Conservation (phyloP, 2,797 vertebrate species). For the Nyctalus aviator region DNA sequence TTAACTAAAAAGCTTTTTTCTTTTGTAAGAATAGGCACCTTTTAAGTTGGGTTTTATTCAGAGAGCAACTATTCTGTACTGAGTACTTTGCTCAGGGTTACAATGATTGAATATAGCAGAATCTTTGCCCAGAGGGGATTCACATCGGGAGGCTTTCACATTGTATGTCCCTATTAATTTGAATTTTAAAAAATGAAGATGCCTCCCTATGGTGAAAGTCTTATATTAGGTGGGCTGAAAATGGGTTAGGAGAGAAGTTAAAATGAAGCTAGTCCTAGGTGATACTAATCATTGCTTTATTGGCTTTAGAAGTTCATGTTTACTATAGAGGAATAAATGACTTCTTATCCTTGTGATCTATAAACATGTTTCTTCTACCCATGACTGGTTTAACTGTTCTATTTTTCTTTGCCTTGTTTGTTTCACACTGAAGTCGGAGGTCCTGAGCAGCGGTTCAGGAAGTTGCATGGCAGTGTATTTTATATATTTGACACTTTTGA, state of each 20-base stretch:
- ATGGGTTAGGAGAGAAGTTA: background rate
- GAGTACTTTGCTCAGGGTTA: background rate
- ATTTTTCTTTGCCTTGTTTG: background rate
- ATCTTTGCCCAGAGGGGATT: background rate
- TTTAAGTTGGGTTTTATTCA: constrained; percentile 4
- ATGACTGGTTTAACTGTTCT: background rate
- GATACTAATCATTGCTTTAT: background rate
- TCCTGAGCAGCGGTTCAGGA: background rate
- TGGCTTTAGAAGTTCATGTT: background rate
- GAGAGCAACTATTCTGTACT: background rate
- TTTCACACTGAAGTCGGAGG: background rate
- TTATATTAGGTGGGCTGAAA: background rate
- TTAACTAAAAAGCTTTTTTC: background rate
- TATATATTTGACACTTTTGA: background rate
- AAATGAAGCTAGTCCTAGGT: background rate
- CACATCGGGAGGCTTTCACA: background rate
- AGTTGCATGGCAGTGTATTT: background rate
- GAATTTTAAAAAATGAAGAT: background rate
- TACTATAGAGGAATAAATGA: background rate
- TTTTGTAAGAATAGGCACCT: background rate
- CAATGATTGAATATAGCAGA: background rate
- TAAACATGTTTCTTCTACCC: background rate
- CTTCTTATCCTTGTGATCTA: background rate
- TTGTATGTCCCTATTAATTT: background rate
- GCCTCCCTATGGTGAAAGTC: background rate